Conservation (phyloP, 2,888 invertebrate genomes). For the Lumbricus terrestris region DNA sequence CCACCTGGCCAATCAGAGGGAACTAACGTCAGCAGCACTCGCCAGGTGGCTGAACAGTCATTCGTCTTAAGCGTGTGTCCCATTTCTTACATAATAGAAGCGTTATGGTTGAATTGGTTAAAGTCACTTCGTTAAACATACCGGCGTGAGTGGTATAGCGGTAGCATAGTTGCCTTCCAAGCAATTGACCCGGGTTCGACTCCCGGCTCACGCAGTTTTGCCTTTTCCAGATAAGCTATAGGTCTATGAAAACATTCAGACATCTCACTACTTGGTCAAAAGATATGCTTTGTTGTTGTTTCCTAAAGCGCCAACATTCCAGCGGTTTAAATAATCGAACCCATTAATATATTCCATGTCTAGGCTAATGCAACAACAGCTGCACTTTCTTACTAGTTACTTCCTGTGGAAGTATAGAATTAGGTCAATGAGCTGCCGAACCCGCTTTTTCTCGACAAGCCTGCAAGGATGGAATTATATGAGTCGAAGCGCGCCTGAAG, state of each 20-base stretch:
- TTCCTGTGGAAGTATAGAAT: no score
- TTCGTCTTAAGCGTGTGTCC: background rate
- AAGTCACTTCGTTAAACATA: background rate
- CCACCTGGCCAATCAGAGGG: background rate
- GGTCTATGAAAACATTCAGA: no score
- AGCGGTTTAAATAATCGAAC: no score
- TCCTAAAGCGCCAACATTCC: no score
- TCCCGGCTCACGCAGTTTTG: background rate
- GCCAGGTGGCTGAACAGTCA: background rate
- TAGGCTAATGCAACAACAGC: no score
- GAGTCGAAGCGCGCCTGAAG: no score
- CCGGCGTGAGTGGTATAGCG: background rate
- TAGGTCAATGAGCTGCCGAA: no score
- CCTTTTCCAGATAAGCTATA: background rate
- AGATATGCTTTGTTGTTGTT: background rate
- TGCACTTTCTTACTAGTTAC: no score
- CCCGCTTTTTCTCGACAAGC: no score
- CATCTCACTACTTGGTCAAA: background rate
- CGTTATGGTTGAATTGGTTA: background rate
- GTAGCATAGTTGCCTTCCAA: background rate
- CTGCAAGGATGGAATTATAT: no score
- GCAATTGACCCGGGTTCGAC: slow-evolving; percentile 3
- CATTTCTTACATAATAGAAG: background rate
- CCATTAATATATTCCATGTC: no score
- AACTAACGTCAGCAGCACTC: background rate